Percentiles rank a stretch among this genome's conserved stretches.
These are phyloP conservation scores for Myotis daubentonii DNA, from an alignment of 2,797 vertebrate species.

Conservation along the genomic window DNA sequence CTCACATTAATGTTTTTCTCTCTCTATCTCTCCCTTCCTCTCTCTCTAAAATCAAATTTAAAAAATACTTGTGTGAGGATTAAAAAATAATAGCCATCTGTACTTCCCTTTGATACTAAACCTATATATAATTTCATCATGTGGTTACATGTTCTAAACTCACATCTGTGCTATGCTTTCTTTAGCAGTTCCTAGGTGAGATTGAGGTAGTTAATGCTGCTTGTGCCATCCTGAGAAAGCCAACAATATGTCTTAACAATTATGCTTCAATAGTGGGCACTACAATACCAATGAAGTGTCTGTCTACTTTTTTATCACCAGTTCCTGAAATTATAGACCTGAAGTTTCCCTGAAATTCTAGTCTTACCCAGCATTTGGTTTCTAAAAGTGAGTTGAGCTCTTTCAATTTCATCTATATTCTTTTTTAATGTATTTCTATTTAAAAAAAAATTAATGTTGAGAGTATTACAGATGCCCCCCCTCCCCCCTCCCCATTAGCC, in stretches of 20 bases:
- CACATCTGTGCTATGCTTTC: not conserved
- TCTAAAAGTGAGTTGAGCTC: not conserved
- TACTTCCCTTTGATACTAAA: not conserved
- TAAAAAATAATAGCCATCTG: not conserved
- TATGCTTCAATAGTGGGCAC: not conserved
- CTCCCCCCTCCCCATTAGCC: no score
- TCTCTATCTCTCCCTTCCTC: no score
- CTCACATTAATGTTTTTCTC: no score
- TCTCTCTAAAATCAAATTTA: no score
- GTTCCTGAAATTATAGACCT: not conserved
- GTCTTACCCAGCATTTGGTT: not conserved
- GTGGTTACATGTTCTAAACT: not conserved
- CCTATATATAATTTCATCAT: not conserved
- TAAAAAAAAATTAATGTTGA: no score
- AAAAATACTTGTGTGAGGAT: no score
- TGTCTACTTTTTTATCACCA: not conserved
- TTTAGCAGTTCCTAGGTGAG: not conserved
- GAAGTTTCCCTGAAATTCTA: constrained; percentile 22
- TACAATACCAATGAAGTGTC: not conserved
- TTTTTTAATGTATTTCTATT: not conserved
- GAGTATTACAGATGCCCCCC: no score
- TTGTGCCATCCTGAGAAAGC: not conserved
- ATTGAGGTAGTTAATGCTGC: not conserved
- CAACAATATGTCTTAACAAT: not conserved
- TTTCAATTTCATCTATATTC: not conserved